These are phyloP conservation scores for Gandaritis pyraliata DNA, from an alignment of 2,888 invertebrate genomes.

Conservation along the genomic window DNA sequence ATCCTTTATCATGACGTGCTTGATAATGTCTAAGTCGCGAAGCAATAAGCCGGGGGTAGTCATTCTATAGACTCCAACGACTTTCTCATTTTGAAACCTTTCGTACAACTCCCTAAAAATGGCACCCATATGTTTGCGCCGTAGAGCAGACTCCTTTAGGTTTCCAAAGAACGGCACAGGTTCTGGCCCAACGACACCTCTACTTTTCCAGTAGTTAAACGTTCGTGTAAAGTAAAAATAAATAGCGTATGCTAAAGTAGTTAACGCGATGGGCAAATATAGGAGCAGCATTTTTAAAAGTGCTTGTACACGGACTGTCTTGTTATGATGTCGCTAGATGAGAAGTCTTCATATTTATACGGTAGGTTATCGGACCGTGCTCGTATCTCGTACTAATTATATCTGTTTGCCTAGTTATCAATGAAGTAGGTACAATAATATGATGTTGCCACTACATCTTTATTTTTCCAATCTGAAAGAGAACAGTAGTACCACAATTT, in stretches of 20 bases:
- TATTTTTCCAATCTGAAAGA: too few relatives aligned
- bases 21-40: constrained; percentile 61
- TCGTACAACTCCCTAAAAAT: constrained; percentile 44
- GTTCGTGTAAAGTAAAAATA: constrained; percentile 57
- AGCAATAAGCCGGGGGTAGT: constrained; percentile 56
- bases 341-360: not conserved
- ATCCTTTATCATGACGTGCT: constrained; percentile 62
- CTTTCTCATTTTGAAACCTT: constrained; percentile 56
- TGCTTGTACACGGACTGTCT: not conserved
- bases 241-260: constrained; percentile 23
- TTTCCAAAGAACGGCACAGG: constrained; percentile 59
- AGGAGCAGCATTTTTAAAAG: constrained; percentile 5
- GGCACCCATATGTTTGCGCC: constrained; percentile 2
- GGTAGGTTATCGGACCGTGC: not conserved
- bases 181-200: constrained; percentile 52
- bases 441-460: too few relatives aligned
- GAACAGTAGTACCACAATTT: too few relatives aligned
- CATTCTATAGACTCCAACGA: constrained; percentile 62
- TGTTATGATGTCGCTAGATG: not conserved
- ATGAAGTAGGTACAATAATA: too few relatives aligned
- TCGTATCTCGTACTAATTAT: not conserved
- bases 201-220: constrained; percentile 60
- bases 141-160: constrained; percentile 45
- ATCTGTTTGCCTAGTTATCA: not conserved
- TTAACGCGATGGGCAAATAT: constrained; percentile 1